Evolutionary conservation across 2,797 vertebrate genomes (phyloP).

Genomic region (Pseudochaenichthys georgianus): DNA sequence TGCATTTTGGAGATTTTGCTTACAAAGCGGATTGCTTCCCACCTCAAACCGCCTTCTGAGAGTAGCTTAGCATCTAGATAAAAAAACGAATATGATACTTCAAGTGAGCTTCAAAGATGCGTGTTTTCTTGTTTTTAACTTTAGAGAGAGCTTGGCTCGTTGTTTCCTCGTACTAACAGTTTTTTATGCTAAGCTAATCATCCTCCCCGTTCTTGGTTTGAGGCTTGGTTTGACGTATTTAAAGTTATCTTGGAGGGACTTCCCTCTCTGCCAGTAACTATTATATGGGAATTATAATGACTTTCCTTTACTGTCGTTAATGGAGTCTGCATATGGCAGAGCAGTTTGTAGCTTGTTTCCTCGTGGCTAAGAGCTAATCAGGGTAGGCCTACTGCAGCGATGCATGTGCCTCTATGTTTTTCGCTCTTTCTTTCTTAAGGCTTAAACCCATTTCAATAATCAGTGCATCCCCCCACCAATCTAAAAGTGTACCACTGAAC

Average conservation of each 20-base stretch:
- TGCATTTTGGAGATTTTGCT: too few species aligned
- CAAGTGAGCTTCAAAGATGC: not conserved
- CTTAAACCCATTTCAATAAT: constrained; percentile 66
- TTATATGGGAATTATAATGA: constrained; percentile 4
- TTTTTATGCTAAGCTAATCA: not conserved
- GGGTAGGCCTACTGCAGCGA: constrained; percentile 10
- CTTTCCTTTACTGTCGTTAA: not conserved
- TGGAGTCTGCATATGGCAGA: constrained; percentile 11
- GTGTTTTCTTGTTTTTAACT: not conserved
- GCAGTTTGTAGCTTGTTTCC: constrained; percentile 30
- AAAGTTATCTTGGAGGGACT: not conserved
- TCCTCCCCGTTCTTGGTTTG: too few species aligned
- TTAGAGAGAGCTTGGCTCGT: not conserved
- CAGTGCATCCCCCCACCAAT: constrained; percentile 33
- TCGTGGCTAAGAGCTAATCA: constrained; percentile 37
- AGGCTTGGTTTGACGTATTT: not conserved
- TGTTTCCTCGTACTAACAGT: not conserved
- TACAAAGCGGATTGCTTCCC: too few species aligned
- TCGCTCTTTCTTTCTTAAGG: constrained; percentile 25
- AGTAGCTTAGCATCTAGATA: not conserved
- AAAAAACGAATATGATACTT: not conserved
- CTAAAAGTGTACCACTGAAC: constrained; percentile 73
- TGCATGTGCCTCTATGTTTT: constrained; percentile 29
- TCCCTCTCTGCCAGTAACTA: constrained; percentile 1
- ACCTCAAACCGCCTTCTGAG: too few species aligned